Conservation (phyloP, 2,797 vertebrate genomes). For the Tragopan temminckii region DNA sequence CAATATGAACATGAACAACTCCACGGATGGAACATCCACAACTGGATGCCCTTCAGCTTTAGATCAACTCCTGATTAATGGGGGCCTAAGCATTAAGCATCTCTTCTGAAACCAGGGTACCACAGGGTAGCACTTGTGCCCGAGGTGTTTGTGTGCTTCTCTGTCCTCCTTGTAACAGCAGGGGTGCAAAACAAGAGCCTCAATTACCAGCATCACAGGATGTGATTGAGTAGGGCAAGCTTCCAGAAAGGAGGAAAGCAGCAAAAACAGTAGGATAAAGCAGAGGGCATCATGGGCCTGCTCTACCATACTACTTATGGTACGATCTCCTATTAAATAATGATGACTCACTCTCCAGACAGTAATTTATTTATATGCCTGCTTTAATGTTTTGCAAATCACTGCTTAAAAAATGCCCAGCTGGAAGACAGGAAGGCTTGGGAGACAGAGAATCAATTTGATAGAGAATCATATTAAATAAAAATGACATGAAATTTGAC, state of each 20-base stretch:
- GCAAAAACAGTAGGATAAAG: neutral
- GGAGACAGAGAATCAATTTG: slow-evolving; percentile 51
- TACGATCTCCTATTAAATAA: slow-evolving; percentile 58
- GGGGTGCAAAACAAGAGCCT: neutral
- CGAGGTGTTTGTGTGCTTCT: neutral
- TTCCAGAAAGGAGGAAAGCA: neutral
- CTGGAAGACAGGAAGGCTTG: slow-evolving; percentile 55
- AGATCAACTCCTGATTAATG: neutral
- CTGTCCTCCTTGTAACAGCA: neutral
- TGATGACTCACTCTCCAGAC: slow-evolving; percentile 72
- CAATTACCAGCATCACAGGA: neutral
- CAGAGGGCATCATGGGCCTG: neutral
- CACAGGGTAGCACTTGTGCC: neutral
- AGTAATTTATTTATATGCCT: slow-evolving; percentile 72
- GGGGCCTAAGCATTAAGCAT: accelerated
- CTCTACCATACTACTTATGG: slow-evolving; percentile 22
- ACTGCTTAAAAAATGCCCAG: slow-evolving; percentile 56
- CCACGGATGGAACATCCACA: too few species aligned
- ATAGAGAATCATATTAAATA: slow-evolving; percentile 60
- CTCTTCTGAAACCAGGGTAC: neutral
- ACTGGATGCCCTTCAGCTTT: neutral
- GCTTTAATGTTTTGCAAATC: slow-evolving; percentile 71
- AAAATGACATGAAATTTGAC: slow-evolving; percentile 56
- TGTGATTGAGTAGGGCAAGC: neutral
- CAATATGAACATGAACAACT: too few species aligned